Evolutionary conservation across 2,113 vertebrate species (phyloP).

Genomic region (Harpagus bidentatus): DNA sequence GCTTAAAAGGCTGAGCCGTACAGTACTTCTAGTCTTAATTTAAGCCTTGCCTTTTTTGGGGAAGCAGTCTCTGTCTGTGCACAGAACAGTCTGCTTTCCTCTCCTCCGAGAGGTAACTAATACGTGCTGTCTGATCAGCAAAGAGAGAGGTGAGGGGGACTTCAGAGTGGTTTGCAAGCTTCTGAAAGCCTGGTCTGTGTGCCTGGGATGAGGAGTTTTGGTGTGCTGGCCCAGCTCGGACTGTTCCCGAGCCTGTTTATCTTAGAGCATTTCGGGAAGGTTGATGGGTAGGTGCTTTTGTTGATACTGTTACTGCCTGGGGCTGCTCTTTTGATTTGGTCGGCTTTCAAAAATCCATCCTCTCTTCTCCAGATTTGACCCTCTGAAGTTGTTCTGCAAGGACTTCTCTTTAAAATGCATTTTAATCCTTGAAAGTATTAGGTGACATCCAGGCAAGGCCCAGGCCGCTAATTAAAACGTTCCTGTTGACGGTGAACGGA

Average conservation of each 20-base stretch:
- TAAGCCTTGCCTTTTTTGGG: background rate
- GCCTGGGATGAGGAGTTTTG: background rate
- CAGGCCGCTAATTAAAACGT: background rate
- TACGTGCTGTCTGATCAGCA: background rate
- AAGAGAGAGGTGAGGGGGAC: background rate
- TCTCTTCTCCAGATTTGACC: fast-evolving
- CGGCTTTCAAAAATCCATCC: background rate
- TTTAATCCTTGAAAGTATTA: background rate
- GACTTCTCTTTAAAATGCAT: background rate
- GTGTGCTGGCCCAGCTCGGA: background rate
- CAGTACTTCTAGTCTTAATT: background rate
- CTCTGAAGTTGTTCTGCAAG: background rate
- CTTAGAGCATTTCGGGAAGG: background rate
- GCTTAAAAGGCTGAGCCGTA: background rate
- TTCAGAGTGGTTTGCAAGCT: background rate
- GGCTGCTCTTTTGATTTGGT: background rate
- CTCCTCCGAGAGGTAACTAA: background rate
- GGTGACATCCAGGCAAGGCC: background rate
- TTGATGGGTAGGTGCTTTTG: background rate
- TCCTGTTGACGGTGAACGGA: background rate
- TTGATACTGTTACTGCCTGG: background rate
- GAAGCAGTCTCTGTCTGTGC: background rate
- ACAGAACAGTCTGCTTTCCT: background rate
- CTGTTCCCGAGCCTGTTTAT: background rate
- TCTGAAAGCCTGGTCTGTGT: background rate